These are phyloP conservation scores for Brachyhypopomus occidentalis DNA, from an alignment of 2,113 vertebrate species.

Conservation along the genomic window DNA sequence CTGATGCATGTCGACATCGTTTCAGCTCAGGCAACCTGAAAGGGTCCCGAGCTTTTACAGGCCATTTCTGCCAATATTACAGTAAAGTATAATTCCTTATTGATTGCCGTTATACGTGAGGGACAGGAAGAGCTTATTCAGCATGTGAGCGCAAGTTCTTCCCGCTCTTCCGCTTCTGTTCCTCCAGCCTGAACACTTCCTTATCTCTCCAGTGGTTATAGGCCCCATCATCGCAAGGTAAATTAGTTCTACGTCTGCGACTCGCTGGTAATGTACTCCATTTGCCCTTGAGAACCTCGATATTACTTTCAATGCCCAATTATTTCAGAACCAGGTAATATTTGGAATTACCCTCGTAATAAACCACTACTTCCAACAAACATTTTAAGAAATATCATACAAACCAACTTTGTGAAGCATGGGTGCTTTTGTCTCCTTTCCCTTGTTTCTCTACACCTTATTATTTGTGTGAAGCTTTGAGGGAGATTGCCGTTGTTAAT, in stretches of 20 bases:
- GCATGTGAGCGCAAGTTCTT: neutral
- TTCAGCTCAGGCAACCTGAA: no score
- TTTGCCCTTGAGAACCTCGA: neutral
- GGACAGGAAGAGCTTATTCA: constrained; percentile 59
- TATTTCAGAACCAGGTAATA: constrained; percentile 1
- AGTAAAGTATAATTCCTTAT: constrained; percentile 64
- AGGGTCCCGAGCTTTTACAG: no score
- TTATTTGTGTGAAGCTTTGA: neutral
- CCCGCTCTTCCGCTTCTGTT: constrained; percentile 32
- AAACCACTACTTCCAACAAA: neutral
- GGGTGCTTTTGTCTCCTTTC: no score
- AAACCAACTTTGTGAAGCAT: no score
- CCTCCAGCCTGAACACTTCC: constrained; percentile 28
- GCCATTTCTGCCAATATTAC: no score
- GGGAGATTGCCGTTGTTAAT: constrained; percentile 64
- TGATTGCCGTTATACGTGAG: constrained; percentile 52
- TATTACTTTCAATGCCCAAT: neutral
- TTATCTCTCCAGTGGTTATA: constrained; percentile 13
- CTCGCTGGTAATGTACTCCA: neutral
- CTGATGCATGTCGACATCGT: no score
- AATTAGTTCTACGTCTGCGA: neutral
- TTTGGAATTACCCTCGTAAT: neutral
- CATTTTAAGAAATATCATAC: neutral
- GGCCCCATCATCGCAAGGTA: neutral
- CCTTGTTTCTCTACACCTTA: no score